A percentile compares a stretch with the other conserved stretches of the same genome.
phyloP scores from a whole-genome alignment of 2,797 vertebrate species.

The Melanotaenia boesemani region DNA sequence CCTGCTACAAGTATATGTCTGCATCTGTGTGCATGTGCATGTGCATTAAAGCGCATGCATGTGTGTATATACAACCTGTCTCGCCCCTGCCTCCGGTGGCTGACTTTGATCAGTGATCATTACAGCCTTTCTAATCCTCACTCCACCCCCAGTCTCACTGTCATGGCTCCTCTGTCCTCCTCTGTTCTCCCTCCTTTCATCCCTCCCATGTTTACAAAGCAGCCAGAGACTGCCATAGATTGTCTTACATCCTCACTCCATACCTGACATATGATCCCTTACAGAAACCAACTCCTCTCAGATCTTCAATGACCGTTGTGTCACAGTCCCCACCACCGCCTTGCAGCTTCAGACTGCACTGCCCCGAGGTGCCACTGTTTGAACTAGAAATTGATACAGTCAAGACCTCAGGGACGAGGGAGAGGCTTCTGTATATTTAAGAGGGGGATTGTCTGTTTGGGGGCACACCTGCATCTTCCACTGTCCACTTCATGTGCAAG shows the following conservation, averaged over 20 bases:
- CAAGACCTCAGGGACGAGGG: conserved; percentile 61
- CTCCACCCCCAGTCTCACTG: conserved; percentile 82
- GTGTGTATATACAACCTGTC: conserved; percentile 70
- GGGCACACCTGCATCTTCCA: conserved; percentile 69
- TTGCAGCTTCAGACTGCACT: conserved; percentile 68
- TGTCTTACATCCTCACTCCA: conserved; percentile 83
- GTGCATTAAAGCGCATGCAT: conserved; percentile 10
- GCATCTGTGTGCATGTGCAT: conserved; percentile 1
- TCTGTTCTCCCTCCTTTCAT: conserved; percentile 84
- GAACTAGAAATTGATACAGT: conserved; percentile 79
- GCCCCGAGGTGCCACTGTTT: conserved; percentile 79
- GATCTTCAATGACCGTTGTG: conserved; percentile 83
- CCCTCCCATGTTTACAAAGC: conserved; percentile 83
- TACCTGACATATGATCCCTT: conserved; percentile 80
- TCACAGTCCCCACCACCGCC: conserved; percentile 73
- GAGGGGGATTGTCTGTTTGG: conserved; percentile 65
- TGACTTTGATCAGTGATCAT: conserved; percentile 86
- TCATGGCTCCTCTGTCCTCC: conserved; percentile 82
- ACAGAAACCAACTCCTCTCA: conserved; percentile 77
- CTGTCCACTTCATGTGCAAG: conserved; percentile 54
- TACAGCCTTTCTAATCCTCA: conserved; percentile 83
- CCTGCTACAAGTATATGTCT: conserved; percentile 51
- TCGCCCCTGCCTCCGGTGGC: conserved; percentile 81
- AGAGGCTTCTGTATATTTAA: conserved; percentile 66
- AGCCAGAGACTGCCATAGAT: conserved; percentile 82